These are phyloP conservation scores for Caenorhabditis sp. DNA, from an alignment of 2,888 invertebrate genomes.

Conservation along the genomic window DNA sequence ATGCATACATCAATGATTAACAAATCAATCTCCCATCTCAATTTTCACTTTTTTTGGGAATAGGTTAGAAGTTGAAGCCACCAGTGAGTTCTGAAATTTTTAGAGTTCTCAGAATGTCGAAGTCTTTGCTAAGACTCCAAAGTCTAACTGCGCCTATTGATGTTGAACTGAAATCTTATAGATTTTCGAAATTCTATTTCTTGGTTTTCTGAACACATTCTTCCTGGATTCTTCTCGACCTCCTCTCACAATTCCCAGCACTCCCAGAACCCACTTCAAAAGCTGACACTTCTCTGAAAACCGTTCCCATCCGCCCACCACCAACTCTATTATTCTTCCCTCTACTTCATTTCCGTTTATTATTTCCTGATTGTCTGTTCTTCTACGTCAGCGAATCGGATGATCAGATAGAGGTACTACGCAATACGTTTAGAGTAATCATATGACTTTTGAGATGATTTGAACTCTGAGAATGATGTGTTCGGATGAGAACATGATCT, in stretches of 20 bases:
- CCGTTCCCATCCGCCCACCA: background rate
- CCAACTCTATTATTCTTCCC: slow-evolving; percentile 2
- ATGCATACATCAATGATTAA: slow-evolving; percentile 55
- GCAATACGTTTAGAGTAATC: slow-evolving; percentile 18
- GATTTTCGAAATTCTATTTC: background rate
- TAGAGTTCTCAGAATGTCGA: too few species aligned
- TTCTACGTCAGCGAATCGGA: slow-evolving; percentile 15
- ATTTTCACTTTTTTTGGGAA: slow-evolving; percentile 16
- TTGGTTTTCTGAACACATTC: background rate
- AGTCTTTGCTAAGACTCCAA: too few species aligned
- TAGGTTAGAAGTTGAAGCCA: background rate
- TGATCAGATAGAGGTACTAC: slow-evolving; percentile 17
- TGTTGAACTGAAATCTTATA: background rate
- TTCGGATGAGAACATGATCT: background rate
- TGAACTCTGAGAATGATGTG: background rate
- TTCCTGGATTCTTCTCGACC: background rate
- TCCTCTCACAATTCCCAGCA: background rate
- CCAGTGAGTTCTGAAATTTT: too few species aligned
- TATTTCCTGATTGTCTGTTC: slow-evolving; percentile 35
- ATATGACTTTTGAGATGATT: slow-evolving; percentile 10
- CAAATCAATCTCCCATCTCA: slow-evolving; percentile 34
- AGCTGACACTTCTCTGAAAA: background rate
- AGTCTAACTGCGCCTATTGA: background rate
- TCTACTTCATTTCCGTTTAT: slow-evolving; percentile 39
- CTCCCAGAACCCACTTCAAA: too few species aligned